A percentile compares a stretch with the other conserved stretches of the same genome.
phyloP scores from a whole-genome alignment of 2,797 vertebrate species.

The Melanogrammus aeglefinus region DNA sequence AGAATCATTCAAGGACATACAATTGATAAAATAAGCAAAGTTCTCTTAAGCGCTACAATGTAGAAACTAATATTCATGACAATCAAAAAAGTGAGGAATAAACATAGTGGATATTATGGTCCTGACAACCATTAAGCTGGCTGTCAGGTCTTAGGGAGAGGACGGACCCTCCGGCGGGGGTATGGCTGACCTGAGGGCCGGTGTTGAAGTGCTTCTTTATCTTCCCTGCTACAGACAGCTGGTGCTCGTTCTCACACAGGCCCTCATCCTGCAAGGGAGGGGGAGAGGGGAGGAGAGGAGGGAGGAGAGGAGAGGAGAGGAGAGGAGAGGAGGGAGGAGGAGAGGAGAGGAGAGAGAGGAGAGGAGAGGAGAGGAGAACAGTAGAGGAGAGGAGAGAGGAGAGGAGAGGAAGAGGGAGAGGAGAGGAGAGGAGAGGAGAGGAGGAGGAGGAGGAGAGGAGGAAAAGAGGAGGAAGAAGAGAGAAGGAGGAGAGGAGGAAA shows the following conservation, averaged over 20 bases:
- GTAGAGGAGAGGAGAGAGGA: not conserved
- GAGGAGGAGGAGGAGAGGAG: not conserved
- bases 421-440: too few relatives aligned
- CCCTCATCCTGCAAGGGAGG: conserved; percentile 83
- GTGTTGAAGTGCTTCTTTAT: conserved; percentile 99
- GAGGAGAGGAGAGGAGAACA: too few relatives aligned
- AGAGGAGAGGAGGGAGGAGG: too few relatives aligned
- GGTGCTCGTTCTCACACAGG: conserved; percentile 90
- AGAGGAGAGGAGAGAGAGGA: too few relatives aligned
- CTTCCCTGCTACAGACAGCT: conserved; percentile 96
- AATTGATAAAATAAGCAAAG: too few relatives aligned
- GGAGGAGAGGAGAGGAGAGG: not conserved
- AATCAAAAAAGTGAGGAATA: too few relatives aligned
- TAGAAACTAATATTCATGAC: too few relatives aligned
- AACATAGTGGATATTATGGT: too few relatives aligned
- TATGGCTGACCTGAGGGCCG: conserved; percentile 85
- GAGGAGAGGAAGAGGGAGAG: too few relatives aligned
- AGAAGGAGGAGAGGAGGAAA: conserved; percentile 1
- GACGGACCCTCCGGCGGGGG: conserved; percentile 90
- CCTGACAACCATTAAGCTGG: not conserved
- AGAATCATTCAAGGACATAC: too few relatives aligned
- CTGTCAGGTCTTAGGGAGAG: conserved; percentile 85
- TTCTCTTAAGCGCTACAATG: too few relatives aligned
- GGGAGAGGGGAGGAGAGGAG: not conserved
- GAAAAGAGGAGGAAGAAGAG: too few relatives aligned